A percentile compares a stretch with the other conserved stretches of the same genome.
Evolutionary conservation across 2,113 vertebrate genomes (phyloP).

Genomic region (Cryptoleucopteryx plumbea): DNA sequence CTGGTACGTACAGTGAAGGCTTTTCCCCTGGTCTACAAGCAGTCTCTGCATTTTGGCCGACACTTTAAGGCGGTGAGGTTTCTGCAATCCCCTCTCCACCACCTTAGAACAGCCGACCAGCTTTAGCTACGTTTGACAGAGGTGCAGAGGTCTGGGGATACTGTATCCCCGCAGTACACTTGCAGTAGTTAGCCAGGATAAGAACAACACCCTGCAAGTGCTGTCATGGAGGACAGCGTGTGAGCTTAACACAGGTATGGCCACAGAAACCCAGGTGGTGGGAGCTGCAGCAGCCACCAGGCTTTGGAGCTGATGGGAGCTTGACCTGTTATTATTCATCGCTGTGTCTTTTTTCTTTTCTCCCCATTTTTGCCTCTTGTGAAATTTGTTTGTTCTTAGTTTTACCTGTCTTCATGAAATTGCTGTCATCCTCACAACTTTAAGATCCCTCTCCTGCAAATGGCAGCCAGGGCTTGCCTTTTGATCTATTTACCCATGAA

Average conservation of each 20-base stretch:
- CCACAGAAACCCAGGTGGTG: neutral
- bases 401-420: neutral
- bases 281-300: neutral
- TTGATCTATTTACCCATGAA: neutral
- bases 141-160: neutral
- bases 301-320: neutral
- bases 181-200: neutral
- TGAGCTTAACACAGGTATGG: rapidly evolving
- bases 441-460: neutral
- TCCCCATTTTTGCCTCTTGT: neutral
- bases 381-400: neutral
- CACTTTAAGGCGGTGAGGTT: neutral
- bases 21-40: neutral
- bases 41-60: neutral
- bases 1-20: neutral
- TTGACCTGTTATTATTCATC: neutral
- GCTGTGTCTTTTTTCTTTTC: neutral
- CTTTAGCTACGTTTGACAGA: neutral
- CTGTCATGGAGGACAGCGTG: rapidly evolving
- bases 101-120: neutral
- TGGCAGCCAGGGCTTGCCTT: neutral
- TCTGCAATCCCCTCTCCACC: neutral
- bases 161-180: rapidly evolving
- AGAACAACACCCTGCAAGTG: rapidly evolving
- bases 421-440: neutral